Evolutionary conservation across 2,113 vertebrate genomes (phyloP).

Genomic region (Mirza zaza): DNA sequence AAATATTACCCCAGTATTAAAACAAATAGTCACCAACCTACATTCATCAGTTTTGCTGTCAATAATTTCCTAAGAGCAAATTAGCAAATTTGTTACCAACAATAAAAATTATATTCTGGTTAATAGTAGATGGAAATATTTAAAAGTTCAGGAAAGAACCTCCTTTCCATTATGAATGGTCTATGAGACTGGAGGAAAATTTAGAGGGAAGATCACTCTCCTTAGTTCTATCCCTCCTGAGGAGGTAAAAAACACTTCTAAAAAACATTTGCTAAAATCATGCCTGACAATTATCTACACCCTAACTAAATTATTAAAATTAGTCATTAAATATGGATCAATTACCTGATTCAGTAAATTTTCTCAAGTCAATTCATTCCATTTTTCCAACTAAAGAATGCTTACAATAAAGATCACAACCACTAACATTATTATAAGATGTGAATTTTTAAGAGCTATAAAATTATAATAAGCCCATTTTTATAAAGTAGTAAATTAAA

Average conservation of each 20-base stretch:
- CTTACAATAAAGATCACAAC: conserved; percentile 38
- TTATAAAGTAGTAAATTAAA: conserved; percentile 20
- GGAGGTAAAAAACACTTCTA: conserved; percentile 26
- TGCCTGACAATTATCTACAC: not conserved
- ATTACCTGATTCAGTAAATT: conserved; percentile 43
- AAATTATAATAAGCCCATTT: conserved; percentile 21
- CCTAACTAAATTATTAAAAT: conserved; percentile 49
- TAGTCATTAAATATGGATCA: conserved; percentile 30
- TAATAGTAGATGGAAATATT: not conserved
- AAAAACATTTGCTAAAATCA: conserved; percentile 50
- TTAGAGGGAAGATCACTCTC: not conserved
- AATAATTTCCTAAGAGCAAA: conserved; percentile 48
- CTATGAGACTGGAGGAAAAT: not conserved
- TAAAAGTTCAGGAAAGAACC: conserved; percentile 37
- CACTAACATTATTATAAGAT: conserved; percentile 10
- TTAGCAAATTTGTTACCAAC: conserved; percentile 7
- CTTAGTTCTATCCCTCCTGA: not conserved
- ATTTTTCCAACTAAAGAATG: conserved; percentile 53
- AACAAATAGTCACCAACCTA: conserved; percentile 46
- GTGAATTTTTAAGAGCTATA: conserved; percentile 40
- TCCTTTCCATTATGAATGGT: conserved; percentile 12
- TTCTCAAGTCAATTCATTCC: conserved; percentile 33
- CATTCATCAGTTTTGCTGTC: conserved; percentile 47
- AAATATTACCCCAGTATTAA: conserved; percentile 40
- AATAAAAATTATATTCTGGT: conserved; percentile 31